Base-by-base conservation (phyloP, 2,888 invertebrate species). In the Parascotia fuliginaria region DNA sequence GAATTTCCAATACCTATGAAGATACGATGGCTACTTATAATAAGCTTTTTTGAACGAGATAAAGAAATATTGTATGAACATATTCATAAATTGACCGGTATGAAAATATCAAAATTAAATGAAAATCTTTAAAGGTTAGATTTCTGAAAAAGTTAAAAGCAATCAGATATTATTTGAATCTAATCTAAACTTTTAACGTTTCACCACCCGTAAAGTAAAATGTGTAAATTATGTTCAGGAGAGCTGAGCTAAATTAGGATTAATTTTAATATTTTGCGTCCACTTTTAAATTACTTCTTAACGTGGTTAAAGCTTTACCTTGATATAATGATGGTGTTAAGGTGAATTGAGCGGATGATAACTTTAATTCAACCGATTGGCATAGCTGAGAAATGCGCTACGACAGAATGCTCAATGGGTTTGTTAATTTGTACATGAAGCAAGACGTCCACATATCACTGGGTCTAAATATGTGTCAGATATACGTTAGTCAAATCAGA, bases 1-100 rank as follows among this genome's bases (percentile, higher is more conserved):
- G 45, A 47, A 57, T 63, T 65, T 61, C 64, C 61, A 60, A 71
- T 62, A 65, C 60, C 65, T 70, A 73, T 59, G 57, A 57, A 52
- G 47, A 60, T 62, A 62, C 59, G 63, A 75, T 69, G 54, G 55
- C 64, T 62, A 71, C 67, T 74, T 75, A 64, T 62, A 62, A 63
- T 55, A 56, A 63, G 42, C 60, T 67, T 43, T 37, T 14, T 37
- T 58, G 60, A 57, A 49, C 39, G 42, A 42, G 47, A 47, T 49
- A 54, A 54, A 46, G 45, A 60, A 50, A 59, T 45, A 46, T 29
- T 14, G 16, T 27, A 41, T 40, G 27, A 43, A 50, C 43, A 31
- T 7, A 31, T 2, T 31, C 19, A 19, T 19, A 19, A 19, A 19
- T 19, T 19, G 19, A 19, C 19, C 5, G 19, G 19, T n/a, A n/a